A percentile compares a stretch with the other conserved stretches of the same genome.
These are phyloP conservation scores for Sphenodon punctatus DNA, from an alignment of 2,797 vertebrate species.

Conservation along the genomic window DNA sequence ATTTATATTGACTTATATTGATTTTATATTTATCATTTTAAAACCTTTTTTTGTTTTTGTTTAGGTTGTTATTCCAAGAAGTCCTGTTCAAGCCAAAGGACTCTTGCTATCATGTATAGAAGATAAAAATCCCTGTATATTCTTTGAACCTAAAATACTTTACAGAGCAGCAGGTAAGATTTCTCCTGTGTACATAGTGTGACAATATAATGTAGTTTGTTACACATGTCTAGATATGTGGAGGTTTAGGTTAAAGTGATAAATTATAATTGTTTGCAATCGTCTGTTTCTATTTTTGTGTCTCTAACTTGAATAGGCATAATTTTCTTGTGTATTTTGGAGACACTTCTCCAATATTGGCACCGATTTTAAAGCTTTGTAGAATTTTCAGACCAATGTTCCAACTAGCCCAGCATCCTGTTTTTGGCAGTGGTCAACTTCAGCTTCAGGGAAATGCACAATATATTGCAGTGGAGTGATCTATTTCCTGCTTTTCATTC, in stretches of 20 bases:
- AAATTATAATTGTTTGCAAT: no score
- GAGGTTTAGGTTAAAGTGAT: no score
- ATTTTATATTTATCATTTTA: conserved; percentile 18
- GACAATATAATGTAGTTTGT: not conserved
- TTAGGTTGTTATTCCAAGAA: conserved; percentile 93
- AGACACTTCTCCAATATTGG: not conserved
- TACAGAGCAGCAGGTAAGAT: conserved; percentile 95
- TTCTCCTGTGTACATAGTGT: conserved; percentile 38
- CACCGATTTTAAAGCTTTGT: not conserved
- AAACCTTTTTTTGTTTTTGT: conserved; percentile 47
- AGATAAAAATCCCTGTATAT: conserved; percentile 96
- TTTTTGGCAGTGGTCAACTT: no score
- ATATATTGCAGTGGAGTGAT: no score
- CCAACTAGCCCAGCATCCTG: no score
- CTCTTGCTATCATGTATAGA: conserved; percentile 93
- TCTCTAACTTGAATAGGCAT: not conserved
- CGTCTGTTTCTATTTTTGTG: not conserved
- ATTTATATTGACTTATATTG: no score
- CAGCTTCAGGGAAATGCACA: no score
- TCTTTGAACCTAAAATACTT: conserved; percentile 99
- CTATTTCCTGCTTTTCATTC: no score
- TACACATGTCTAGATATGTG: no score
- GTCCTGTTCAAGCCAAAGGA: conserved; percentile 95
- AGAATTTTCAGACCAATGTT: no score
- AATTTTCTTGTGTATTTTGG: not conserved